phyloP scores from a whole-genome alignment of 2,113 vertebrate genomes.

The Peucedramus taeniatus region DNA sequence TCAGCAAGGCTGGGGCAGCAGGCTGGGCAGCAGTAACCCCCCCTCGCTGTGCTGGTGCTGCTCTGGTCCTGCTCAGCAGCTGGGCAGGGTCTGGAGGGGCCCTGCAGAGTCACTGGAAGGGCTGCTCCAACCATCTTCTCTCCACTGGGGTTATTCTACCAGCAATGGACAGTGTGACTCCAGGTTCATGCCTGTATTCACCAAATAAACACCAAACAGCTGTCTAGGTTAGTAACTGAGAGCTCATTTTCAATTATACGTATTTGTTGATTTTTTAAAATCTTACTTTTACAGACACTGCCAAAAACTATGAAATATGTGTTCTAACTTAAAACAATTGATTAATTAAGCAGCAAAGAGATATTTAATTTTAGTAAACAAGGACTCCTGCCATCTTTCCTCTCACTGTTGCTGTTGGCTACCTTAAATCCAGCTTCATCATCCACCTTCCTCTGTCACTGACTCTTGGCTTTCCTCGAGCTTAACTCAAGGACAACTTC shows the following conservation, averaged over 20 bases:
- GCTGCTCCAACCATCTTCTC: not conserved
- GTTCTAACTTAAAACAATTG: not conserved
- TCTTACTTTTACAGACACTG: not conserved
- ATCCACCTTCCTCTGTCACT: not conserved
- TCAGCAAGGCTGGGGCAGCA: not conserved
- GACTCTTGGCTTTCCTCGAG: not conserved
- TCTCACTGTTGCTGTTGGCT: not conserved
- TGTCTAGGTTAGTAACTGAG: not conserved
- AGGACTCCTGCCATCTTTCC: not conserved
- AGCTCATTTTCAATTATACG: not conserved
- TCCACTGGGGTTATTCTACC: fast-evolving
- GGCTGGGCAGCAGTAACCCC: not conserved
- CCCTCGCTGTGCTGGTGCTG: fast-evolving
- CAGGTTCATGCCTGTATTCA: not conserved
- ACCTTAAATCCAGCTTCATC: not conserved
- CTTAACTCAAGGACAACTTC: not conserved
- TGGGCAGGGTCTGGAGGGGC: not conserved
- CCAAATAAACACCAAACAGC: not conserved
- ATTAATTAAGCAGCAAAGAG: not conserved
- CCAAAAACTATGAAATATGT: not conserved
- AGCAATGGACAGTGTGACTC: not conserved
- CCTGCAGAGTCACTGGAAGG: not conserved
- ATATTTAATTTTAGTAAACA: not conserved
- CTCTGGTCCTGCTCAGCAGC: not conserved
- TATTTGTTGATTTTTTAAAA: not conserved